Base-by-base conservation (phyloP, 64 coral and sea anemone species). In the Montipora cactus region DNA sequence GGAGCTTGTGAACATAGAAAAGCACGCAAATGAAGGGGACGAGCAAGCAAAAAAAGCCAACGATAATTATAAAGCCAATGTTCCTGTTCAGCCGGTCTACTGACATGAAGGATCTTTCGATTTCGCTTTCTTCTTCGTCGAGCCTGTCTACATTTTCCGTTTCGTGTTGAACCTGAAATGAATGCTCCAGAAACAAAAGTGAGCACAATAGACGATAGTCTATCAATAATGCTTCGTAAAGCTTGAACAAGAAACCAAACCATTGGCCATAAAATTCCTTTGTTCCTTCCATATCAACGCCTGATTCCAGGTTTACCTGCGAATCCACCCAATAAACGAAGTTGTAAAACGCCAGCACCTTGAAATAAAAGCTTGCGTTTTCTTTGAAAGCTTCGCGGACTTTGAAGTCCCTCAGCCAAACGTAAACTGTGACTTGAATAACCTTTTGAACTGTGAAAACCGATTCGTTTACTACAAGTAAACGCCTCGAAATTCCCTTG, bases 341-440 rank as follows among this genome's bases (percentile, higher is more conserved):
- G 61, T 84, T 84, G 59, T 47, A 84, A 67, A 84, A 84, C 37
- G 81, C 81, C 44, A 84, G 19, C 7, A 84, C 61, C 61, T 84
- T 48, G 61, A 84, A 84, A 84, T 84, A 84, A 84, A 84, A 84
- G 19, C 66, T 59, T 2, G 81, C 81, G 58, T 84, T 84, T 68
- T 48, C 59, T 67, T 10, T 67, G 59, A 20, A 84, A 46, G 25
- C 5, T 48, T 84, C 61, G 44, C 81, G 5, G 5, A 61, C 25
- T 68, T 16, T 84, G 25, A 45, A 66, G 44, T 47, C 66, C 46
- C 81, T 84, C 16, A 84, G 8, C 59, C 59, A 84, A 45, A 67
- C 15, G 59, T 84, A 84, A 16, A 84, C 81, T 2, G 20, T 44
- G 5, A 15, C 59, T 15, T 84, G 81, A n/a, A 84, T 84, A 14